phyloP scores from a whole-genome alignment of 2,797 vertebrate species.

The Dendrocincla fuliginosa region DNA sequence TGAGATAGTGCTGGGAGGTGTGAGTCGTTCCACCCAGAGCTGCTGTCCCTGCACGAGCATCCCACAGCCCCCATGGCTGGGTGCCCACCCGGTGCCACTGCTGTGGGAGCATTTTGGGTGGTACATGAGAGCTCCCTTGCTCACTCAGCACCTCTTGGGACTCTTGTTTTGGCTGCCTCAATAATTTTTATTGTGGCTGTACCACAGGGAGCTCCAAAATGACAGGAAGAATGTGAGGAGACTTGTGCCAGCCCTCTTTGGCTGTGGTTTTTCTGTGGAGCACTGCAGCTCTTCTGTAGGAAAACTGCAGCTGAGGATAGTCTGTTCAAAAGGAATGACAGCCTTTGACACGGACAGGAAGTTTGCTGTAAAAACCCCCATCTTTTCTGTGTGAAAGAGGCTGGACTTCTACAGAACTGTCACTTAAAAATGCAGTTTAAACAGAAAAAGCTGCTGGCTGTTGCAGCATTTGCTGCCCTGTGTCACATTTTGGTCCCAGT shows the following conservation, averaged over 20 bases:
- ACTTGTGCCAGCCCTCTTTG: accelerated
- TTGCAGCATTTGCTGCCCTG: background rate
- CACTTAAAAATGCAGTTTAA: background rate
- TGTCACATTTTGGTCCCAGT: background rate
- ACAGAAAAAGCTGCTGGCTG: background rate
- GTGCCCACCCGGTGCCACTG: background rate
- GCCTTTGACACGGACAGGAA: background rate
- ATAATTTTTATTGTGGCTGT: background rate
- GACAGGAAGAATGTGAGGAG: background rate
- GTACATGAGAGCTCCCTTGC: background rate
- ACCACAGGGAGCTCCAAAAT: background rate
- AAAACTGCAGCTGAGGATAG: background rate
- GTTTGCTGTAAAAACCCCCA: background rate
- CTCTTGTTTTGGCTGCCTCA: background rate
- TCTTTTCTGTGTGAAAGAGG: background rate
- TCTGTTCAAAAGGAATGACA: background rate
- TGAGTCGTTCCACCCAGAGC: background rate
- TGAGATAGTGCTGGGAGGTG: too few species aligned
- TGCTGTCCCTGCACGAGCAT: background rate
- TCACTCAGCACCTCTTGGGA: background rate
- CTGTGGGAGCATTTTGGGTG: too few species aligned
- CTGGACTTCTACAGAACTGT: background rate
- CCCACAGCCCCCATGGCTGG: background rate
- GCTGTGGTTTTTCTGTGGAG: background rate
- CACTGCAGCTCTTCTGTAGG: background rate